Evolutionary conservation across 1,140 invertebrate genomes (phyloP), one percentile per base, ranked within the genome.

Genomic region (Caenorhabditis brenneri): DNA sequence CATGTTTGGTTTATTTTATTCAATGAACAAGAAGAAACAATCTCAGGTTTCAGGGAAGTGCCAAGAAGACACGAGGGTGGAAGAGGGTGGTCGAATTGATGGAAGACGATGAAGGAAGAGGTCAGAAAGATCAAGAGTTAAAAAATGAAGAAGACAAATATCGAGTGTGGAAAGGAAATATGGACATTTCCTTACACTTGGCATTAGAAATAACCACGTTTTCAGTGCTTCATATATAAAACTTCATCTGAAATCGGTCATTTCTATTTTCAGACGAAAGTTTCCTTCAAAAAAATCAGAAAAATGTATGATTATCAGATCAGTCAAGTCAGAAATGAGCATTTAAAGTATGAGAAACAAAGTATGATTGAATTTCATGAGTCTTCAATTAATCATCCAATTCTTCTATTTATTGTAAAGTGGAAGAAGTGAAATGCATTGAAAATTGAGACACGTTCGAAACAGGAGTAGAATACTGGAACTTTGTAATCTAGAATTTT

Each of bases 11-110:
- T 27, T 36, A 0, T n/a, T 46, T 74, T 74, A 42, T 39, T 39
- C 19, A 36, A n/a, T 22, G 7, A 42, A 42, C 19, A 36, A 19
- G n/a, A 33, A 15, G 0, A 74, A 42, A 31, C 65, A 74, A 74
- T 74, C 65, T 74, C 65, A 74, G 36, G 22, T 74, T 74, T 74
- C 65, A 74, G 22, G n/a, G n/a, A 65, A 65, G 58, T 65, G 58
- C 31, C 58, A 65, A 39, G 12, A 65, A 27, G 36, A 22, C 65
- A 74, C 65, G 36, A 74, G 65, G 65, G 19, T 42, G 65, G 65
- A 55, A 6, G 53, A 55, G 53, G 53, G 53, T 55, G 53, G 49
- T 51, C 0, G 24, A 33, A 65, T n/a, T 36, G 16, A 42, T 42
- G 39, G 39, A 42, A 42, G 39, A 6, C 39, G 5, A 6, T 42